These are phyloP conservation scores for Micromys minutus DNA, from an alignment of 2,113 vertebrate genomes.

Conservation along the genomic window DNA sequence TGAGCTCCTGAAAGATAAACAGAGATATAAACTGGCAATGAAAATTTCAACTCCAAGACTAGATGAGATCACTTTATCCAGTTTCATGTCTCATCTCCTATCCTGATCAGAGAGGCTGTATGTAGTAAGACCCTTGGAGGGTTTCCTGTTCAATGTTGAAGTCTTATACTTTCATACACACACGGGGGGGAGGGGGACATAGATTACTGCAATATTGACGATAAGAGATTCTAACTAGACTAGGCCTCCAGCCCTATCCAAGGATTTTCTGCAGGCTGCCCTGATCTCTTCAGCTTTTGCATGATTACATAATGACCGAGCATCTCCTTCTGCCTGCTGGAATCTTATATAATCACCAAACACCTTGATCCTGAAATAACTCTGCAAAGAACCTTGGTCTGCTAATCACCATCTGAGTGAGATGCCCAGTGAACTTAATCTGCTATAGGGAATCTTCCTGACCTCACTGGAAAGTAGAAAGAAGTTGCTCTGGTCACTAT, in stretches of 20 bases:
- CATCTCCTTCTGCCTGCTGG: neutral
- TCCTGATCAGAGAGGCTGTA: neutral
- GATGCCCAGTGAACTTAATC: neutral
- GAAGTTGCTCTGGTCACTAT: neutral
- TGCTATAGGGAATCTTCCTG: neutral
- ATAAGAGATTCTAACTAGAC: neutral
- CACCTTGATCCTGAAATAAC: neutral
- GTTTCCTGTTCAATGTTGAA: neutral
- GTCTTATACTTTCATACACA: neutral
- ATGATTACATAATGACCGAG: neutral
- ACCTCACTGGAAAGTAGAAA: no score
- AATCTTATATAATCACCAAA: neutral
- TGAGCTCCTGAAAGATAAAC: neutral
- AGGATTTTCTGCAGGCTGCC: neutral
- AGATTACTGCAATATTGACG: neutral
- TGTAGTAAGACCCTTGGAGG: fast-evolving
- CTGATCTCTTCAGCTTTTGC: neutral
- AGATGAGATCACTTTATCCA: neutral
- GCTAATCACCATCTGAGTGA: neutral
- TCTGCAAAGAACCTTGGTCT: neutral
- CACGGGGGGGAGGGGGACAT: no score
- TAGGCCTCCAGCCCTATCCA: neutral
- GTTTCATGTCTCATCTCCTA: neutral
- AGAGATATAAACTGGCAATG: neutral
- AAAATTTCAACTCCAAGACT: neutral